These are phyloP conservation scores for Cyphomyrmex costatus DNA, from an alignment of 1,140 invertebrate species.

Conservation along the genomic window DNA sequence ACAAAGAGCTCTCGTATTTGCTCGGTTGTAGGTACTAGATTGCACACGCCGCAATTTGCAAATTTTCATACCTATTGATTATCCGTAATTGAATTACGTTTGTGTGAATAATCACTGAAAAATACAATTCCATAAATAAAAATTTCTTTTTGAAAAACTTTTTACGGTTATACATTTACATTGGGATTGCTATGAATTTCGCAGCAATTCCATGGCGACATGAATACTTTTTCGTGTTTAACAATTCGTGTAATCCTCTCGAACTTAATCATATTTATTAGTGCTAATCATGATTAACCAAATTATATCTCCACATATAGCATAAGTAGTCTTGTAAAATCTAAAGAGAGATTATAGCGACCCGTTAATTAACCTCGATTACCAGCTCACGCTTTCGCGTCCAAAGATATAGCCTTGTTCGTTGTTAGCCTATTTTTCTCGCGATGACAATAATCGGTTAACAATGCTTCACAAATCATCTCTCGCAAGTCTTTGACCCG, in stretches of 20 bases:
- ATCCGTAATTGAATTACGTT: constrained; percentile 45
- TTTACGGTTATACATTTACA: background rate
- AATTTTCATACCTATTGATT: constrained; percentile 54
- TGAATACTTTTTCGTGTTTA: constrained; percentile 21
- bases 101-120: constrained; percentile 38
- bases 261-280: constrained; percentile 31
- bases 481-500: background rate
- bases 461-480: constrained; percentile 12
- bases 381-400: constrained; percentile 6
- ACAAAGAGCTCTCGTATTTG: constrained; percentile 14
- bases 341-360: constrained; percentile 44
- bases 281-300: constrained; percentile 32
- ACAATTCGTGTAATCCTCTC: background rate
- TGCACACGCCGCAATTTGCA: constrained; percentile 29
- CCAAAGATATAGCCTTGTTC: background rate
- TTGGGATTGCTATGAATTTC: constrained; percentile 1
- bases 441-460: constrained; percentile 20
- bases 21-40: constrained; percentile 3
- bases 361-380: constrained; percentile 59
- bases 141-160: constrained; percentile 19
- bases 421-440: constrained; percentile 31
- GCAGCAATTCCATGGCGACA: background rate
- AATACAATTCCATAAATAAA: constrained; percentile 9
- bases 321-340: constrained; percentile 12
- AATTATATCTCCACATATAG: constrained; percentile 31